Percentiles rank a stretch among this genome's conserved stretches.
These are phyloP conservation scores for Zaprionus africanus DNA, from an alignment of 1,140 invertebrate species.

Conservation along the genomic window DNA sequence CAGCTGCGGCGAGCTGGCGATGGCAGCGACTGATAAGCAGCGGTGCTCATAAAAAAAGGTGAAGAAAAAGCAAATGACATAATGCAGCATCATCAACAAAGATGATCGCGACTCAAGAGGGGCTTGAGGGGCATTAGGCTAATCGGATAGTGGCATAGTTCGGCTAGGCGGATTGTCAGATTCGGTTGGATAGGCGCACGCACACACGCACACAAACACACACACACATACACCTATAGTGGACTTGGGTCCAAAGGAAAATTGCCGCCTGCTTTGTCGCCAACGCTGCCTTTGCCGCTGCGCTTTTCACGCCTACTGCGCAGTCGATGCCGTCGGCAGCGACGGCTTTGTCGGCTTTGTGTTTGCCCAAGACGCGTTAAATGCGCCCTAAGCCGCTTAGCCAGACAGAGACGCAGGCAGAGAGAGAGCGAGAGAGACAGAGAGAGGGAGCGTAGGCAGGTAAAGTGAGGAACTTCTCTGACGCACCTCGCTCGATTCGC, in stretches of 20 bases:
- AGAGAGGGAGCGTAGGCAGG: conserved; percentile 17
- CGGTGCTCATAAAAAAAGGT: conserved; percentile 46
- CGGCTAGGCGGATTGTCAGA: conserved; percentile 60
- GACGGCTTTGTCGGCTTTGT: conserved; percentile 45
- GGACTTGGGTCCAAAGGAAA: conserved; percentile 47
- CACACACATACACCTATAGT: no score
- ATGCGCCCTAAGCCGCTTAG: conserved; percentile 70
- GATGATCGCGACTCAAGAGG: conserved; percentile 26
- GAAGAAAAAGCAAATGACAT: conserved; percentile 81
- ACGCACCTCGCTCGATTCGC: conserved; percentile 5
- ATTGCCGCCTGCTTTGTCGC: conserved; percentile 63
- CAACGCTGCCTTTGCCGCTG: no score
- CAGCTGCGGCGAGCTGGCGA: conserved; percentile 63
- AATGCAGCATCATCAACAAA: conserved; percentile 72
- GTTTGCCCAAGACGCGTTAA: conserved; percentile 68
- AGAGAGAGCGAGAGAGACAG: not conserved
- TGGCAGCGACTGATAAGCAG: conserved; percentile 49
- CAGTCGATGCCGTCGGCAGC: conserved; percentile 15
- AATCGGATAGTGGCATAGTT: conserved; percentile 74
- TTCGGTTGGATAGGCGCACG: conserved; percentile 7
- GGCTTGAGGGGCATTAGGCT: conserved; percentile 70
- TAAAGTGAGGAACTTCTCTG: conserved; percentile 47
- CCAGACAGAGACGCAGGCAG: conserved; percentile 9
- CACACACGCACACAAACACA: conserved; percentile 29
- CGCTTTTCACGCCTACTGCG: conserved; percentile 76